Evolutionary conservation across 2,888 invertebrate genomes (phyloP), one percentile per base, ranked within the genome.

Genomic region (Phrixothrix hirtus): DNA sequence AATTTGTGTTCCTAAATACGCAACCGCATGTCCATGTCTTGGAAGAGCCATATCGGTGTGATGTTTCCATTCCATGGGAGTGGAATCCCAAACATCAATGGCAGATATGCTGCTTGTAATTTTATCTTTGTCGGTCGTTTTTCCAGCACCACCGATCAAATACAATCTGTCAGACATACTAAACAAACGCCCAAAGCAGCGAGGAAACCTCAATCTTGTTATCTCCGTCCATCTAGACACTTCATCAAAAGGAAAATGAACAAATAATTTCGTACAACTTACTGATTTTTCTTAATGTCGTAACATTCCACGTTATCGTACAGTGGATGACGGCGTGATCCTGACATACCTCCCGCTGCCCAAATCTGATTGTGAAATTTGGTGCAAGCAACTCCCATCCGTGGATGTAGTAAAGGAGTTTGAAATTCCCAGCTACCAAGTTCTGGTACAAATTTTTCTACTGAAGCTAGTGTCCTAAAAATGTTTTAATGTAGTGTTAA

Each of bases 331-430:
- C 79, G 79, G 66, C 79, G 79, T 62, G 81, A 80, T 12, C 79
- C 80, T 5, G 82, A 82, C 82, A 87, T 83, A 27, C 88, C 88
- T 29, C 88, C 88, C 7, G 84, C 86, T 34, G 86, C 84, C 87
- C 87, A 87, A 71, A 88, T 86, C 62, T 82, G 79, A 61, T 84
- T 82, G 16, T 81, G 77, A 70, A 82, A 84, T 65, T 83, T 83
- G 36, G 80, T 76, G 47, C 81, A 78, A 0, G 84, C 84, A 21
- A 82, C 77, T 1, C 86, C 86, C 77, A 84, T 81, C 31, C 85
- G 77, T 0, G 84, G 80, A 6, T 77, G 76, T 14, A 75, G 70
- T 81, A 87, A 80, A 0, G 85, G 73, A 1, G 81, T 75, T 54
- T 84, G 79, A 63, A 80, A 80, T 35, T 74, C 75, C 86, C 87